Percentiles rank a stretch among this genome's conserved stretches.
Conservation (phyloP, 2,797 vertebrate genomes). For the Pitangus sulphuratus region DNA sequence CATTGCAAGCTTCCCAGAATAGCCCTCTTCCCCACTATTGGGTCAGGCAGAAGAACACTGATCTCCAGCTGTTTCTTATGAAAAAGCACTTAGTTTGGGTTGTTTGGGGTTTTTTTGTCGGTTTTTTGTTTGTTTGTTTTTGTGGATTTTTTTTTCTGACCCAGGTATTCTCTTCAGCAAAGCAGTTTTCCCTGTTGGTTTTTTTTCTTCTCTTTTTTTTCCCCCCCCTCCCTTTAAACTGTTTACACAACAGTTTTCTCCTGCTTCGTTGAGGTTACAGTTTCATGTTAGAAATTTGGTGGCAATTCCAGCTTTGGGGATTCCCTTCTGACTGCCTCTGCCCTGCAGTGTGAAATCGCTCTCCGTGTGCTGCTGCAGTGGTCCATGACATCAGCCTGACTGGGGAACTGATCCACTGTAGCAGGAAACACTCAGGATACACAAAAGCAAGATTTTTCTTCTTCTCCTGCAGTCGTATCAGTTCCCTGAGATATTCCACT, state of each 20-base stretch:
- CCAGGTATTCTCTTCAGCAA: neutral
- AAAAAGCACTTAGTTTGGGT: neutral
- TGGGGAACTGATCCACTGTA: neutral
- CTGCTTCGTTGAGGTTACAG: neutral
- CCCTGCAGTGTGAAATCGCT: neutral
- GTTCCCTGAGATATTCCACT: neutral
- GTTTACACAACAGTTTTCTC: neutral
- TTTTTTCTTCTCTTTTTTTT: too few species aligned
- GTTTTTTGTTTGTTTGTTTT: neutral
- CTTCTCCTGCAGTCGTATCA: neutral
- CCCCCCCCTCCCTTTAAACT: neutral
- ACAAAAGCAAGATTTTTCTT: neutral
- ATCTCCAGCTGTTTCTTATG: neutral
- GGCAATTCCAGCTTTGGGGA: neutral
- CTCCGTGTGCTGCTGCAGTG: rapidly evolving
- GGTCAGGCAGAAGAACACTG: neutral
- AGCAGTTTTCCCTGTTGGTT: neutral
- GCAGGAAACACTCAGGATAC: neutral
- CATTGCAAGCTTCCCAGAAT: neutral
- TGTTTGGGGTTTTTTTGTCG: neutral
- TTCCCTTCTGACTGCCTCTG: neutral
- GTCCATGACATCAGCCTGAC: neutral
- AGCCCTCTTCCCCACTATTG: neutral
- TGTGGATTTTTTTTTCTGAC: rapidly evolving
- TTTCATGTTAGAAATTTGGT: neutral